These are phyloP conservation scores for Pangasius djambal DNA, from an alignment of 2,797 vertebrate genomes.

Conservation along the genomic window DNA sequence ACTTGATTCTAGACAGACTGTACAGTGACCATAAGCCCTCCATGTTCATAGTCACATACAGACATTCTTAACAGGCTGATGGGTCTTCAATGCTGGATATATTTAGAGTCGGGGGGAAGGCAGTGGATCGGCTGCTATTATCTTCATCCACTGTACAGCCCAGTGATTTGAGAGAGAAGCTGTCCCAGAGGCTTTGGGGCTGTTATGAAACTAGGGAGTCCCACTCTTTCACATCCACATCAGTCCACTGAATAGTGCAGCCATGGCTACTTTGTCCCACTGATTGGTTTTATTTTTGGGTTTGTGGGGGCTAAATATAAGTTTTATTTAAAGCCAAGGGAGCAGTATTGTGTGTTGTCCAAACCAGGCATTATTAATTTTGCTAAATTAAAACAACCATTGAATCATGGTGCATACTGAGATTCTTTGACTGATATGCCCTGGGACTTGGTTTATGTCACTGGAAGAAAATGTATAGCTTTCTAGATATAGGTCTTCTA, in stretches of 20 bases:
- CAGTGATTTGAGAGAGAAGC: conserved; percentile 34
- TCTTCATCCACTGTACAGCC: conserved; percentile 29
- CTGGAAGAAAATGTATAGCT: background rate
- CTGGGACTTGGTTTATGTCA: background rate
- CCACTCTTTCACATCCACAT: conserved; percentile 48
- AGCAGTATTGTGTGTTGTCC: background rate
- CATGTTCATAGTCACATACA: conserved; percentile 63
- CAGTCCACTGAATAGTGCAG: conserved; percentile 58
- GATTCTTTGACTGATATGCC: background rate
- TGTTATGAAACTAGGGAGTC: conserved; percentile 67
- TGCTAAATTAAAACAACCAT: background rate
- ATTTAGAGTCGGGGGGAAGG: conserved; percentile 64
- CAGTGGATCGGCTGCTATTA: conserved; percentile 41
- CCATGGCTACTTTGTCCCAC: conserved; percentile 63
- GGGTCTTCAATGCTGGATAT: conserved; percentile 62
- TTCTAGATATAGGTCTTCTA: background rate
- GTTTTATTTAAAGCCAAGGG: background rate
- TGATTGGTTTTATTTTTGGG: conserved; percentile 64
- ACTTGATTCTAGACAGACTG: conserved; percentile 39
- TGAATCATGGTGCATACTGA: background rate
- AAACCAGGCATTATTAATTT: background rate
- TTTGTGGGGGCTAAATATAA: conserved; percentile 18
- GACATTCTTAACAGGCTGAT: conserved; percentile 55
- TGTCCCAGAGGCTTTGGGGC: conserved; percentile 23
- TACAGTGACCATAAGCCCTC: conserved; percentile 45